Evolutionary conservation across 1,140 invertebrate species (phyloP), one percentile per base, ranked within the genome.

Genomic region (Phocides pigmalion): DNA sequence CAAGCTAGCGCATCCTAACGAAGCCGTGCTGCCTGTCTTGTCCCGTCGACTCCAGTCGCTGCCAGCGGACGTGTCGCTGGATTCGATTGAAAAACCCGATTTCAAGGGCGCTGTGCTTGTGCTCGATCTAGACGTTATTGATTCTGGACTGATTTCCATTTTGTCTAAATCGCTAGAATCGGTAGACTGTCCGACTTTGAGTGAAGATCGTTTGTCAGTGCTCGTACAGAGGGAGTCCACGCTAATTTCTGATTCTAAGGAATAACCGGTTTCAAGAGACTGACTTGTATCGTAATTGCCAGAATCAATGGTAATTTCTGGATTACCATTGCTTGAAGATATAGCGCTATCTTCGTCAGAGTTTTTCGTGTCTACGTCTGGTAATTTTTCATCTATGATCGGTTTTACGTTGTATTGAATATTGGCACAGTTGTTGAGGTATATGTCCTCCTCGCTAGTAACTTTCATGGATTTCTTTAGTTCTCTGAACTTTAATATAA

Each of bases 41-140:
- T 92, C 91, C 66, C 92, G 73, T 61, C 92, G 76, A 67, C 92
- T 91, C 90, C 93, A 93, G 66, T 93, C 84, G 73, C 93, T 94
- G 0, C 93, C 93, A 0, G 94, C 94, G 9, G 93, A 94, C 0
- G 94, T 93, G 56, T 95, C 94, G 63, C 92, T 95, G 0, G 94
- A 95, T 70, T 94, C 94, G 4, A 94, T 89, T 1, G 94, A 95
- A 68, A 93, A 93, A 0, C 92, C 93, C 28, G 92, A 90, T 69
- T 91, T 91, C 12, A 92, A 73, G 14, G 90, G 90, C 17, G 90
- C 90, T 19, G 89, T 91, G 53, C 89, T 91, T 1, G 85, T 74
- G 53, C 90, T 92, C 0, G 90, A 92, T 12, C 90, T 74, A 4
- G 90, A 91, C 1, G 91, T 92, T n/a, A 92, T 77, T 0, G 90